Evolutionary conservation across 2,888 invertebrate species (phyloP), one percentile per base, ranked within the genome.

Genomic region (Luperina testacea): DNA sequence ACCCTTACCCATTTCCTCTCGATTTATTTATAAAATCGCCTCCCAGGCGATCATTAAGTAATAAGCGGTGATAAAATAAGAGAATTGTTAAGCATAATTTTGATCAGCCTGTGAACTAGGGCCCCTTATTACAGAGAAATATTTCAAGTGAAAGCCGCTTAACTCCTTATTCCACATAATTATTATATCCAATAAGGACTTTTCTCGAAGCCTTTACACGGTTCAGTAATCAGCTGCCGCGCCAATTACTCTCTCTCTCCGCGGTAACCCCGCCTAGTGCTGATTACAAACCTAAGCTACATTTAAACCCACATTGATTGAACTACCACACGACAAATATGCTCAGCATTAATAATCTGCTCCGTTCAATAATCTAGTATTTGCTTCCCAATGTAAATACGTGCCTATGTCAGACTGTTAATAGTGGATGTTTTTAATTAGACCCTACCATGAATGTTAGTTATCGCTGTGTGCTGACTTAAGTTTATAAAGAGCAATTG

Each of bases 241-340:
- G 59, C 67, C 86, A 78, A 73, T 78, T 77, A 69, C 68, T 48
- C 72, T 27, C n/a, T 57, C 38, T 72, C 78, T 53, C 17, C 45
- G 61, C 61, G 38, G 73, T 77, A 67, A 63, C 64, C 59, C n/a
- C 72, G 72, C 78, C 75, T 76, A 80, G 77, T 64, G 72, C 80
- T 87, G 85, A 89, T 88, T 89, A 89, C 78, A 73, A 74, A 68
- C 63, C 85, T 85, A 82, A 88, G 82, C 88, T 75, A 64, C 57
- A 61, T 70, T 81, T 86, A 88, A 88, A 75, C 69, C 88, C 78
- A 73, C 77, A 83, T 87, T 88, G 87, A 88, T 88, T 88, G 90
- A 88, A 88, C 82, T 77, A 72, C 84, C 86, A 48, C 76, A 85
- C 65, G 78, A 80, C 88, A 89, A 88, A 88, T 88, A 83, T 84